A percentile compares a stretch with the other conserved stretches of the same genome.
Evolutionary conservation across 2,113 vertebrate genomes (phyloP).

Genomic region (Genyomyrus donnyi): DNA sequence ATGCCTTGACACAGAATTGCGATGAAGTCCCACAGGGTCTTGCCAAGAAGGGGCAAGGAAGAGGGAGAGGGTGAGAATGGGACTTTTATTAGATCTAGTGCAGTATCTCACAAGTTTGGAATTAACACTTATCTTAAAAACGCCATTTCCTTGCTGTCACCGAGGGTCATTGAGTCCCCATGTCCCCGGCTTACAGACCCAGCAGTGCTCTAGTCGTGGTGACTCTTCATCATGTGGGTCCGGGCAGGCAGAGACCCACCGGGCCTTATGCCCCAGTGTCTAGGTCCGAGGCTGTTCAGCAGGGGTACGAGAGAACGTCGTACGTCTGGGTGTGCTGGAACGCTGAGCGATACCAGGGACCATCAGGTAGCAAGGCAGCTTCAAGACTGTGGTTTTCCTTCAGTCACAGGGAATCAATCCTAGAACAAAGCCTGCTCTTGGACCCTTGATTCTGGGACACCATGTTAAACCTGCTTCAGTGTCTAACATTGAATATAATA

Average conservation of each 20-base stretch:
- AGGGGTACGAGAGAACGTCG: background rate
- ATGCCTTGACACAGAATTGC: background rate
- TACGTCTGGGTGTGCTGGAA: background rate
- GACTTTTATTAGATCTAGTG: slow-evolving; percentile 21
- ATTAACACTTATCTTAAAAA: background rate
- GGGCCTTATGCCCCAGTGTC: background rate
- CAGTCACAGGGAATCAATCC: background rate
- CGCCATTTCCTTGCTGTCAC: background rate
- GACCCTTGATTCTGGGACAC: background rate
- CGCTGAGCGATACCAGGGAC: background rate
- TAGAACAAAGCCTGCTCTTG: background rate
- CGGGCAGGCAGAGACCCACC: background rate
- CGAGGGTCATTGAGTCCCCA: background rate
- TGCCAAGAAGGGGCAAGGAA: background rate
- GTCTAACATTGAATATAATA: background rate
- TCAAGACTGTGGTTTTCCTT: background rate
- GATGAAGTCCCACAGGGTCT: background rate
- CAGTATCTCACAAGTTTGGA: background rate
- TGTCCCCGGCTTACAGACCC: background rate
- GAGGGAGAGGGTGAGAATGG: slow-evolving; percentile 11
- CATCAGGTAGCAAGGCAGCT: background rate
- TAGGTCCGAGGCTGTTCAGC: background rate
- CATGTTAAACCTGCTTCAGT: background rate
- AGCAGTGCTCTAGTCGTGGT: background rate
- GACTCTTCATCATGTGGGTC: background rate